Evolutionary conservation across 2,113 vertebrate species (phyloP).

Genomic region (Cryptotis parvus): DNA sequence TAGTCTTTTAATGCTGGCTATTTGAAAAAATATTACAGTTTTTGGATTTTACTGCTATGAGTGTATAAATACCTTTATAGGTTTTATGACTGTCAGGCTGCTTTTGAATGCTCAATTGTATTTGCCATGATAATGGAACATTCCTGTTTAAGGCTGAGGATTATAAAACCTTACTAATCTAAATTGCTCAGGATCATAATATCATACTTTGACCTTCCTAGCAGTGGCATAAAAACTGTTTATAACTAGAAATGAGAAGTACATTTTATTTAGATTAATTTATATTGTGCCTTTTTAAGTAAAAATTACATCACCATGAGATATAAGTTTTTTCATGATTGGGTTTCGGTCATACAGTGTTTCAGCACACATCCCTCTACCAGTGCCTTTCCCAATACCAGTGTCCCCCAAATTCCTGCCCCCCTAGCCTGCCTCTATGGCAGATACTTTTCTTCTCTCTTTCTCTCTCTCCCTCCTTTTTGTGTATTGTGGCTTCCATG

Average conservation of each 20-base stretch:
- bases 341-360: too few relatives aligned
- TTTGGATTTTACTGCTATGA: constrained; percentile 51
- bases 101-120: constrained; percentile 42
- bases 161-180: constrained; percentile 60
- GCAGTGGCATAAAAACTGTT: not conserved
- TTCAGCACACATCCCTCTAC: too few relatives aligned
- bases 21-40: constrained; percentile 21
- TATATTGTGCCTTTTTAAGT: not conserved
- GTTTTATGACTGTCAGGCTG: constrained; percentile 26
- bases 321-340: too few relatives aligned
- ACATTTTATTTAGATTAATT: constrained; percentile 17
- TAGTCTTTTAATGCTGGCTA: not conserved
- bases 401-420: too few relatives aligned
- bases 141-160: not conserved
- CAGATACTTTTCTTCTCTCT: too few relatives aligned
- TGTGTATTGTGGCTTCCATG: too few relatives aligned
- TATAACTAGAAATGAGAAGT: constrained; percentile 53
- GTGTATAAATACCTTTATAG: not conserved
- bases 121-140: constrained; percentile 34
- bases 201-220: constrained; percentile 52
- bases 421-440: too few relatives aligned
- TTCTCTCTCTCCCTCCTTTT: too few relatives aligned
- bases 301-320: too few relatives aligned
- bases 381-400: too few relatives aligned
- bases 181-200: not conserved